Percentiles rank a stretch among this genome's conserved stretches.
These are phyloP conservation scores for Eulemur macaco DNA, from an alignment of 2,113 vertebrate genomes.

Conservation along the genomic window DNA sequence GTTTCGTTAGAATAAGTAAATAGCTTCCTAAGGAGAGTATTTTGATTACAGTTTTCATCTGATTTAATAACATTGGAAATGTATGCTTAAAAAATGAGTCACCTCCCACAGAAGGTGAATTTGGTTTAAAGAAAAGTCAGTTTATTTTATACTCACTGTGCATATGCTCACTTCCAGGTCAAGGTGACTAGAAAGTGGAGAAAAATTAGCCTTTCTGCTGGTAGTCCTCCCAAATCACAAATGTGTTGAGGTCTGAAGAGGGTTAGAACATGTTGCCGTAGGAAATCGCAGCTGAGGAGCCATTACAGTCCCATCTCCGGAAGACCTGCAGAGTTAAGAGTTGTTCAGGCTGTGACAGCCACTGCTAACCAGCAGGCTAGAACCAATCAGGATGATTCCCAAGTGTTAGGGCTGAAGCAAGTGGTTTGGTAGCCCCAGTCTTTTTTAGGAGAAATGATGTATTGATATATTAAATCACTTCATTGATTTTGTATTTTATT, in stretches of 20 bases:
- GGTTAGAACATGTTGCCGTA: neutral
- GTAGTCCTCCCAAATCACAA: slow-evolving; percentile 19
- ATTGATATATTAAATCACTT: neutral
- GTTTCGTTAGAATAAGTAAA: slow-evolving; percentile 41
- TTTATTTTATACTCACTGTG: neutral
- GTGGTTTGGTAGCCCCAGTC: neutral
- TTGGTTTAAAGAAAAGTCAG: neutral
- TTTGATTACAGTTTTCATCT: slow-evolving; percentile 34
- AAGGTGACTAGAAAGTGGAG: neutral
- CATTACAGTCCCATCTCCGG: neutral
- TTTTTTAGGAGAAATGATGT: slow-evolving; percentile 11
- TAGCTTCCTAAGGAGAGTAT: slow-evolving; percentile 13
- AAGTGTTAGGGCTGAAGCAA: neutral
- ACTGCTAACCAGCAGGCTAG: neutral
- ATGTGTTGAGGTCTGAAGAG: neutral
- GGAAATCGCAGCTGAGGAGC: neutral
- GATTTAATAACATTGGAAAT: slow-evolving; percentile 46
- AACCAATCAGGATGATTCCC: neutral
- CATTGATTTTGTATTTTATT: neutral
- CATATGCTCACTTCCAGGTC: neutral
- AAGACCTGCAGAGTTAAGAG: neutral
- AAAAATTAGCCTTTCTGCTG: slow-evolving; percentile 49
- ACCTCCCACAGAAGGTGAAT: neutral
- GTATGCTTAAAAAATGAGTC: slow-evolving; percentile 11
- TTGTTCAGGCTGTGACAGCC: neutral